These are phyloP conservation scores for Bombus picipes DNA, from an alignment of 1,140 invertebrate species.

Conservation along the genomic window DNA sequence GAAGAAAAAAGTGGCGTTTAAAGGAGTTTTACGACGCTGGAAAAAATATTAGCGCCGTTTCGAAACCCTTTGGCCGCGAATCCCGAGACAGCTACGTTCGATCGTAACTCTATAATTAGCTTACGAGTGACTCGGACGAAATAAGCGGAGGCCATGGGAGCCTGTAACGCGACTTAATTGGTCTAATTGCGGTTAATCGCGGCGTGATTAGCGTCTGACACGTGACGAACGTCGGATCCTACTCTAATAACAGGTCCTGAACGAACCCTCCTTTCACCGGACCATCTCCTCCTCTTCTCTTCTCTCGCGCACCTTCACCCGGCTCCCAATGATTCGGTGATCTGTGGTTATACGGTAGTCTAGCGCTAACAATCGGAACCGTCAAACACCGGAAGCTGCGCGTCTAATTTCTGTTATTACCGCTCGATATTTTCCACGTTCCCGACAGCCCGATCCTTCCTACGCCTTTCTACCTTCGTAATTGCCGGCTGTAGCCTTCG, in stretches of 20 bases:
- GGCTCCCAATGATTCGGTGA: slow-evolving; percentile 37
- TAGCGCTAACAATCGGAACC: slow-evolving; percentile 39
- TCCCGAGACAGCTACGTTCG: too few species aligned
- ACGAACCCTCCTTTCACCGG: not conserved
- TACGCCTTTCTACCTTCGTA: slow-evolving; percentile 23
- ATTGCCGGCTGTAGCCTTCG: slow-evolving; percentile 35
- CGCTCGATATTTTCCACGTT: slow-evolving; percentile 53
- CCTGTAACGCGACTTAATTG: slow-evolving; percentile 7
- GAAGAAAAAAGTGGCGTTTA: not conserved
- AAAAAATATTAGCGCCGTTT: too few species aligned
- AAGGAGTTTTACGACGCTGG: too few species aligned
- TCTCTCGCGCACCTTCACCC: not conserved
- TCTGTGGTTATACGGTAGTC: slow-evolving; percentile 60
- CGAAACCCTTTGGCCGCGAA: too few species aligned
- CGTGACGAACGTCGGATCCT: slow-evolving; percentile 21
- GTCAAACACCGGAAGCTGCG: slow-evolving; percentile 53
- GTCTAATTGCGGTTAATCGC: slow-evolving; percentile 37
- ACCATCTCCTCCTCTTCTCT: not conserved
- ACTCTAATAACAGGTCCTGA: slow-evolving; percentile 45
- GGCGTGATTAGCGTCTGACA: slow-evolving; percentile 31
- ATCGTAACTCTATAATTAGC: too few species aligned
- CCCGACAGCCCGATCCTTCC: slow-evolving; percentile 28
- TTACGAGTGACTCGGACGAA: too few species aligned
- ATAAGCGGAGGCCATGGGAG: not conserved
- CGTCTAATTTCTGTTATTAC: slow-evolving; percentile 66